phyloP scores from a whole-genome alignment of 2,113 vertebrate genomes.

The Gulo gulo region DNA sequence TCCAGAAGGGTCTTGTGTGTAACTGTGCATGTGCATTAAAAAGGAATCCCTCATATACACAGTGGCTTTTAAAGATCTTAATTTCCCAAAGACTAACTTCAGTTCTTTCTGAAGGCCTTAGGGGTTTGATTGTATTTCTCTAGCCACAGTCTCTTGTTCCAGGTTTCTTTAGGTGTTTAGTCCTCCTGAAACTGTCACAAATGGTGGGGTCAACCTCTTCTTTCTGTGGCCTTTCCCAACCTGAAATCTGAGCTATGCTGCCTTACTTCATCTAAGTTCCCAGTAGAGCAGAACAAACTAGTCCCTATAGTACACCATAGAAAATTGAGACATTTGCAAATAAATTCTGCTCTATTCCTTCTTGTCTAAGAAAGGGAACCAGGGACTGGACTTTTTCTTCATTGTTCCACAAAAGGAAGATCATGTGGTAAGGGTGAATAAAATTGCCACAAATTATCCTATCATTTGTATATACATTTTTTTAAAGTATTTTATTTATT shows the following conservation, averaged over 20 bases:
- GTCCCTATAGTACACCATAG: background rate
- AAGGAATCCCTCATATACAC: background rate
- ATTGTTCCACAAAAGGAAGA: background rate
- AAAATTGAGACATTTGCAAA: background rate
- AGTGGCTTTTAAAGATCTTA: background rate
- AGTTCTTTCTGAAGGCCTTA: background rate
- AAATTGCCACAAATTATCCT: background rate
- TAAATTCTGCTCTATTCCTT: background rate
- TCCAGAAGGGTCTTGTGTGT: too few species aligned
- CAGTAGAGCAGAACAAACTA: background rate
- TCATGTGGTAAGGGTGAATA: background rate
- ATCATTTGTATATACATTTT: background rate
- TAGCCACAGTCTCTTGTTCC: background rate
- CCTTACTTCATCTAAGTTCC: background rate
- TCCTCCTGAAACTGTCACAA: background rate
- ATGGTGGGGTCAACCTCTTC: background rate
- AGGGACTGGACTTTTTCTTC: background rate
- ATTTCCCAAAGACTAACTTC: background rate
- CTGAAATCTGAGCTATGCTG: background rate
- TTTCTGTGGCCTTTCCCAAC: background rate
- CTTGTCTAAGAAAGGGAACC: background rate
- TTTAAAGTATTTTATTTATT: background rate
- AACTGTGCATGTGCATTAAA: background rate
- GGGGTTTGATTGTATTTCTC: background rate
- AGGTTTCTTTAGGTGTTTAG: background rate